Percentiles rank a stretch among this genome's conserved stretches.
Conservation (phyloP, 2,797 vertebrate species). For the Cercopithecus hamlyni region DNA sequence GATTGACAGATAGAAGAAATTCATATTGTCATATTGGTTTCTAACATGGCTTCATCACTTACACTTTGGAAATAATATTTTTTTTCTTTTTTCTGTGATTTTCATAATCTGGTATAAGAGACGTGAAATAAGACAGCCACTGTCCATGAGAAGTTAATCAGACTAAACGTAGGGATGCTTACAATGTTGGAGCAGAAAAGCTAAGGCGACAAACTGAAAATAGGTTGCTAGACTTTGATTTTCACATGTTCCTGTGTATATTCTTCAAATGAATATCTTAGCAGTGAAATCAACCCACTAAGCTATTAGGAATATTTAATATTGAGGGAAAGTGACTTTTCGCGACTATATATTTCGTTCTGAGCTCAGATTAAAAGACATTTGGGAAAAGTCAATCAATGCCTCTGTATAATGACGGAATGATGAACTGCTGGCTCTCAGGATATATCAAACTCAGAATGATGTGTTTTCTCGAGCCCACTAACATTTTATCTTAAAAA, state of each 20-base stretch:
- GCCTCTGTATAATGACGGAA: background rate
- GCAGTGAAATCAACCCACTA: background rate
- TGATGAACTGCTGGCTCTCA: background rate
- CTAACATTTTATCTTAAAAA: constrained; percentile 17
- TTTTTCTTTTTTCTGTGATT: background rate
- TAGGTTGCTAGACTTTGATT: background rate
- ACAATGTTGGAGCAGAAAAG: background rate
- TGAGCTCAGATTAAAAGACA: background rate
- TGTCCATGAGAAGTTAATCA: background rate
- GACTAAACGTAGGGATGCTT: background rate
- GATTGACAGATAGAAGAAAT: constrained; percentile 37
- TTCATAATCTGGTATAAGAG: constrained; percentile 22
- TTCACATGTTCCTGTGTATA: background rate
- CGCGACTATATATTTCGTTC: background rate
- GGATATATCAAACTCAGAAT: background rate
- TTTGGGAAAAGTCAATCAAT: background rate
- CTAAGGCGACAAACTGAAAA: background rate
- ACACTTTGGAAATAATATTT: background rate
- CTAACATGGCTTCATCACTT: background rate
- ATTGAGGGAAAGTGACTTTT: background rate
- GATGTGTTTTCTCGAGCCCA: background rate
- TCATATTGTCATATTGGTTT: background rate
- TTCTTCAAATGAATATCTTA: constrained; percentile 36
- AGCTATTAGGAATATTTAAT: constrained; percentile 2
- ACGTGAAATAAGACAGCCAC: background rate